These are phyloP conservation scores for Characodon lateralis DNA, from an alignment of 2,797 vertebrate genomes.

Conservation along the genomic window DNA sequence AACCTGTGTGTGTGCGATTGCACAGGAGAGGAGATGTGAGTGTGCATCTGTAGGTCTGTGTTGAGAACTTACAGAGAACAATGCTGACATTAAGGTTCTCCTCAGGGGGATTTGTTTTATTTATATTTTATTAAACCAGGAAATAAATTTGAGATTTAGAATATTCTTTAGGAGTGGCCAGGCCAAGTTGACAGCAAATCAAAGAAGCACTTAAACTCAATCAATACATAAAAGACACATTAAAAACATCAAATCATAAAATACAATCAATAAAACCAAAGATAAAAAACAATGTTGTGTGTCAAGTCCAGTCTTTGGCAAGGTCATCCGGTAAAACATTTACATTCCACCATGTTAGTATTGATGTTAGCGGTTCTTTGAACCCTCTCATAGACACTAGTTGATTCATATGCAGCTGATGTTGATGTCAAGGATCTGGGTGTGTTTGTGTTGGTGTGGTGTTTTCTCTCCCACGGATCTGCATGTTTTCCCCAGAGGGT, in stretches of 20 bases:
- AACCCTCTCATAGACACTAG: neutral
- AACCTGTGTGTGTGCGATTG: constrained; percentile 75
- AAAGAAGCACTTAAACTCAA: neutral
- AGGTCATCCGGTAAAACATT: neutral
- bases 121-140: neutral
- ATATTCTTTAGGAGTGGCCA: neutral
- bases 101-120: neutral
- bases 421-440: too few species aligned
- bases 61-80: constrained; percentile 43
- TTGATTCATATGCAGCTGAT: neutral
- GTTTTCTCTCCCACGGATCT: too few species aligned
- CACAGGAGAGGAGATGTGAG: constrained; percentile 15
- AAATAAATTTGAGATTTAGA: neutral
- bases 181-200: neutral
- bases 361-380: neutral
- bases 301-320: neutral
- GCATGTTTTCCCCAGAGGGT: too few species aligned
- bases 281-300: neutral
- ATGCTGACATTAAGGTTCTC: constrained; percentile 26
- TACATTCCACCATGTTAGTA: neutral
- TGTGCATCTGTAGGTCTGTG: constrained; percentile 21
- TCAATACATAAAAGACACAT: neutral
- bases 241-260: neutral
- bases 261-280: neutral
- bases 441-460: too few species aligned